phyloP scores from a whole-genome alignment of 2,113 vertebrate species.

The Ursus arctos region DNA sequence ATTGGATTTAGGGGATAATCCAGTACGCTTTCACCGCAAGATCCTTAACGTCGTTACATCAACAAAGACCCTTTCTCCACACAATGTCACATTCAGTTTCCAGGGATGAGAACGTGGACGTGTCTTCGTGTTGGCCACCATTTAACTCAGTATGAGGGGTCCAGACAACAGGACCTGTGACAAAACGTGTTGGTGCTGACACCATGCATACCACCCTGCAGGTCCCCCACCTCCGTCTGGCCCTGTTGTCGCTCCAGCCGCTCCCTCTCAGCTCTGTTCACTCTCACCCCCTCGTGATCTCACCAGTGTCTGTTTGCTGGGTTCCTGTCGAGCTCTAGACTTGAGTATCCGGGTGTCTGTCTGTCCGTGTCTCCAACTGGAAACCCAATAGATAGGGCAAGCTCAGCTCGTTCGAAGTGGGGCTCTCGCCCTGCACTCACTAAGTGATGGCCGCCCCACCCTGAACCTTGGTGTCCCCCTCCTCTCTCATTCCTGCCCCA shows the following conservation, averaged over 20 bases:
- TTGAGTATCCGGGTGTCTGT: neutral
- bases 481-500: neutral
- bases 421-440: neutral
- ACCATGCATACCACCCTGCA: fast-evolving
- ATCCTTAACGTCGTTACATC: no score
- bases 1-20: no score
- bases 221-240: neutral
- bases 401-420: neutral
- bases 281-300: neutral
- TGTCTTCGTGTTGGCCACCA: fast-evolving
- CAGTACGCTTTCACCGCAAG: no score
- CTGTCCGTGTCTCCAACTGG: neutral
- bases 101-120: neutral
- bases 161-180: fast-evolving
- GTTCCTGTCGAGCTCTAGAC: neutral
- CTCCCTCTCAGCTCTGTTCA: neutral
- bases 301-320: neutral
- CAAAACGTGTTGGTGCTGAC: fast-evolving
- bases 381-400: neutral
- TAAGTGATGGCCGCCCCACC: neutral
- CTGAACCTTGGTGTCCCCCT: fast-evolving
- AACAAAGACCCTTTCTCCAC: neutral
- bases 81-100: neutral
- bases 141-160: neutral
- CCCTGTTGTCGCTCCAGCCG: neutral